These are phyloP conservation scores for Isurus oxyrinchus DNA, from an alignment of 2,113 vertebrate genomes.

Conservation along the genomic window DNA sequence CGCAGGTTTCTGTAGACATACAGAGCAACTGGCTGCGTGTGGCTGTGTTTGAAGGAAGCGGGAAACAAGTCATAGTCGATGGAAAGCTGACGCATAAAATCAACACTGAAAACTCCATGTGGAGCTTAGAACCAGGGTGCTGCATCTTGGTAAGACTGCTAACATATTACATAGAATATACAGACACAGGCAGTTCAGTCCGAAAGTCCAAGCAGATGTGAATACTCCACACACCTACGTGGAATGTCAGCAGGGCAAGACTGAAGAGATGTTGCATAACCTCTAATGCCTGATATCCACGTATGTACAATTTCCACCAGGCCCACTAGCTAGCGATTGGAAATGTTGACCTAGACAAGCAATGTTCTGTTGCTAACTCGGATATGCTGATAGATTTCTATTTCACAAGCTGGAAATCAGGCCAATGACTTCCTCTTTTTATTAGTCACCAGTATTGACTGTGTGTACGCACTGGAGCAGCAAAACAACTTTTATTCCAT, in stretches of 20 bases:
- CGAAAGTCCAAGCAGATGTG: neutral
- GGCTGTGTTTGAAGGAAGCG: slow-evolving; percentile 59
- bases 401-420: neutral
- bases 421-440: neutral
- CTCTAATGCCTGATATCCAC: neutral
- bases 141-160: slow-evolving; percentile 72
- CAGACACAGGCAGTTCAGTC: neutral
- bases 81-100: slow-evolving; percentile 86
- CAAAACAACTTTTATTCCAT: neutral
- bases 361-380: neutral
- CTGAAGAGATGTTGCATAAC: neutral
- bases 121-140: slow-evolving; percentile 86
- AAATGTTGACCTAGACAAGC: too few species aligned
- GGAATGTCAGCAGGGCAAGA: neutral
- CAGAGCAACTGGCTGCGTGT: slow-evolving; percentile 63
- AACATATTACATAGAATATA: neutral
- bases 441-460: neutral
- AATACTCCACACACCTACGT: neutral
- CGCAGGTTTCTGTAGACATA: slow-evolving; percentile 75
- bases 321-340: neutral
- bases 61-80: slow-evolving; percentile 71
- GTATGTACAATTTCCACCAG: neutral
- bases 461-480: neutral
- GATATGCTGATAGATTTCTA: neutral
- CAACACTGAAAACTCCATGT: slow-evolving; percentile 85